Base-by-base conservation (phyloP, 1,140 invertebrate species). In the Brachionus paranguensis region DNA sequence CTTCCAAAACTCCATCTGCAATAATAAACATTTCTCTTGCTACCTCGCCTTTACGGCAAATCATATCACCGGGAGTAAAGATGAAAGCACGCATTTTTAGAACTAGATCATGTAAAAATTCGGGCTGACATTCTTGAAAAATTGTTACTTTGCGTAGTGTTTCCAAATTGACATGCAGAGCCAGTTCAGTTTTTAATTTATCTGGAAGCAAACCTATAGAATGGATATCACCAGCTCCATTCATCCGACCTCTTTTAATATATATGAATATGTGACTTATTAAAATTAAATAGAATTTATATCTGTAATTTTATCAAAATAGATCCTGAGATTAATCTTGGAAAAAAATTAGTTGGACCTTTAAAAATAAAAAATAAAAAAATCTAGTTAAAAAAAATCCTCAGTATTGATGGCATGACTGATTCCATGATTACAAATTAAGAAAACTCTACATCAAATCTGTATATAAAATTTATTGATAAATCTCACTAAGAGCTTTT, bases 21-120 rank as follows among this genome's bases (percentile, higher is more conserved):
- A 98, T 97, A 86, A 98, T 98, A 87, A 98, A 98, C 96, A 98
- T 98, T 90, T 98, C 96, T 86, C 96, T 90, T 0, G 96, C 96
- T 12, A 96, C 95, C 91, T 96, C 93, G 86, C 95, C 96, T 89
- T 96, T 95, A 2, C 96, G 92, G 88, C 96, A 98, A 86, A 98
- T 97, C 45, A 96, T 93, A 89, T 98, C 96, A 27, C 96, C 96
- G 0, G 96, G 96, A 12, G 96, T 97, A 88, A 97, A 98, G 88
- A 98, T 98, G 88, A 96, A 97, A 2, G 95, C 95, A 89, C 95
- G 95, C 96, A 98, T 98, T 90, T 98, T 98, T 50, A 98, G 91
- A 24, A 98, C 96, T 53, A 98, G 91, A 88, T 97, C 96, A 88
- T 97, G 95, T 3, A 98, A 92, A 89, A 98, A 98, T 89, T 98